Evolutionary conservation across 2,797 vertebrate species (phyloP), one percentile per base, ranked within the genome.

Genomic region (Sebastolobus altivelis): DNA sequence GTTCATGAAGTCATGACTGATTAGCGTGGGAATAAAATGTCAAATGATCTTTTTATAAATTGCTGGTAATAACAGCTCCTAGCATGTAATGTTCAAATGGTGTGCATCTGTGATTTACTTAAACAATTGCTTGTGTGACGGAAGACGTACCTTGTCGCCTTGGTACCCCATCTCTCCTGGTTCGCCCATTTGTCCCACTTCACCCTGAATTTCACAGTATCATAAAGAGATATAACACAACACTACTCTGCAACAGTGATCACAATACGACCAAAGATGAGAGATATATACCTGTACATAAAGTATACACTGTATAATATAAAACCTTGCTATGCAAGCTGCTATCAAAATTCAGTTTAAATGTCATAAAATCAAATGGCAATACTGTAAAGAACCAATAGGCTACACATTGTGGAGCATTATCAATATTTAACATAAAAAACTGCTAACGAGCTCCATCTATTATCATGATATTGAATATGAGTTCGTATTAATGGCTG

Each of bases 131-230:
- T 78, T 11, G 29, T 65, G 56, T 72, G 43, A 79, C 1, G 20
- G 58, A 2, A 72, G 9, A 43, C 90, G 72, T 95, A 99, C 98
- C 97, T 98, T 99, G 89, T 99, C 98, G 72, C 98, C 98, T 79
- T 96, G 96, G 93, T 96, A 98, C 4, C 98, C 98, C 40, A 72
- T 91, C 70, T 99, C 98, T 95, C 98, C 98, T 29, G 93, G 96
- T n/a, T 98, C 96, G 63, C 98, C 98, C 73, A 89, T 92, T 87
- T 94, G 93, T 95, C 98, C 98, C 86, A 94, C 94, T 93, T 98
- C 97, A 87, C 95, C 97, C 98, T 99, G 93, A 89, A 95, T 93
- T 95, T 95, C 61, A 96, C 76, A 96, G 86, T 85, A 94, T 94
- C 94, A 97, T 69, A 96, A 78, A 95, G 69, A 96, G 82, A 95